Conservation (phyloP, 2,113 vertebrate genomes). For the Pantherophis guttatus region DNA sequence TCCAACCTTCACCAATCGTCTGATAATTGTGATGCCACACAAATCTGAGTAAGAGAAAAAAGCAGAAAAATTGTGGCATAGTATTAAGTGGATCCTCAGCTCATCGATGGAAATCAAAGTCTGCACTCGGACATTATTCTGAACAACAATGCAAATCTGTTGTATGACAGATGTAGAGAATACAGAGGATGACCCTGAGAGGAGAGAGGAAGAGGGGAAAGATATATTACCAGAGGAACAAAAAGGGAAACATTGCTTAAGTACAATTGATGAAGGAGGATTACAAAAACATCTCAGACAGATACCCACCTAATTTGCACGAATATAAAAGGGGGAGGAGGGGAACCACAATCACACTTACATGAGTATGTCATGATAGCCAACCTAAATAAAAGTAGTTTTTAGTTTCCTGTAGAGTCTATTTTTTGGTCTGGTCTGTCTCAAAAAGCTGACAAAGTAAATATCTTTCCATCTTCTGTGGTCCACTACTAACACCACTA, state of each 20-base stretch:
- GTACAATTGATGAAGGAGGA: not conserved
- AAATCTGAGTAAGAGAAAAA: not conserved
- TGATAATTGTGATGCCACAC: conserved; percentile 15
- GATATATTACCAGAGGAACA: not conserved
- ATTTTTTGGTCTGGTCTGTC: not conserved
- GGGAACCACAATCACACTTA: not conserved
- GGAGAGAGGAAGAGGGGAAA: not conserved
- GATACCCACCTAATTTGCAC: not conserved
- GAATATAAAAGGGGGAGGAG: not conserved
- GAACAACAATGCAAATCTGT: not conserved
- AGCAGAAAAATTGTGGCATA: not conserved
- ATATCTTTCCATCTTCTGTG: not conserved
- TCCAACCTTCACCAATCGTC: not conserved
- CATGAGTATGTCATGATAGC: not conserved
- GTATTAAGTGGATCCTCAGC: not conserved
- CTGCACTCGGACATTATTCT: not conserved
- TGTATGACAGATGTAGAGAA: not conserved
- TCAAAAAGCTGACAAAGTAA: not conserved
- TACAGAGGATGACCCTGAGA: not conserved
- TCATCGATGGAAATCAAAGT: not conserved
- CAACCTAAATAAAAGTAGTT: not conserved
- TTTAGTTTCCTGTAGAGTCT: not conserved
- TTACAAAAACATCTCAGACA: not conserved
- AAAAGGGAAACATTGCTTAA: not conserved
- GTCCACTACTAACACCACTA: not conserved